Percentiles rank a stretch among this genome's conserved stretches.
phyloP scores from a whole-genome alignment of 2,797 vertebrate genomes.

The Phoxinus dragarum region DNA sequence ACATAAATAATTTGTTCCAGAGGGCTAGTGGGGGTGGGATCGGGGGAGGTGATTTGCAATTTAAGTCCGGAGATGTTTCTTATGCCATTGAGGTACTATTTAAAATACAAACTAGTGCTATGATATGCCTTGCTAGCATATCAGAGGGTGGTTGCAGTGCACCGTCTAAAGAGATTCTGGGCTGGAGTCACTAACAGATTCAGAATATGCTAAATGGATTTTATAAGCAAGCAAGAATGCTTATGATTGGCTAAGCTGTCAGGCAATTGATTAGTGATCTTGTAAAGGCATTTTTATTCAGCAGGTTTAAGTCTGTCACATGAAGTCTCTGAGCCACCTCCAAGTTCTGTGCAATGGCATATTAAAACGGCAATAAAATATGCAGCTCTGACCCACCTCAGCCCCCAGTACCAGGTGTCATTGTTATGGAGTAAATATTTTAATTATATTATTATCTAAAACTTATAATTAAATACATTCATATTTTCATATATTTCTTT shows the following conservation, averaged over 20 bases:
- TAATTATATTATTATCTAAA: background rate
- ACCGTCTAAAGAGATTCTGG: constrained; percentile 7
- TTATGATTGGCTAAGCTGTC: constrained; percentile 16
- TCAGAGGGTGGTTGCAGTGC: constrained; percentile 12
- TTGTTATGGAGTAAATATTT: background rate
- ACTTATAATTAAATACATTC: background rate
- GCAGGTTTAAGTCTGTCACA: background rate
- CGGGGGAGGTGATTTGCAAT: constrained; percentile 69
- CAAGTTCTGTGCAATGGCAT: background rate
- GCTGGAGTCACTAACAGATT: constrained; percentile 1
- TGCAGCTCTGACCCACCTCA: background rate
- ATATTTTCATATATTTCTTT: background rate
- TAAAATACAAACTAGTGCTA: constrained; percentile 59
- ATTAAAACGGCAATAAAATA: background rate
- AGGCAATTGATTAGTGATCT: background rate
- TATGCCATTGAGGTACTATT: constrained; percentile 36
- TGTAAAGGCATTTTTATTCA: background rate
- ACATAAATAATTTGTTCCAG: constrained; percentile 75
- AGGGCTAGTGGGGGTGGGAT: constrained; percentile 58
- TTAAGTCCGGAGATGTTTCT: constrained; percentile 65
- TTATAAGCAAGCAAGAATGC: background rate
- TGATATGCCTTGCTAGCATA: background rate
- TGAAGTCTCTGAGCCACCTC: background rate
- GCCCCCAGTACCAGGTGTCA: background rate
- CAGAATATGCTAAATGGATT: constrained; percentile 6